phyloP scores from a whole-genome alignment of 1,140 invertebrate species.

The Epicauta chinensis region DNA sequence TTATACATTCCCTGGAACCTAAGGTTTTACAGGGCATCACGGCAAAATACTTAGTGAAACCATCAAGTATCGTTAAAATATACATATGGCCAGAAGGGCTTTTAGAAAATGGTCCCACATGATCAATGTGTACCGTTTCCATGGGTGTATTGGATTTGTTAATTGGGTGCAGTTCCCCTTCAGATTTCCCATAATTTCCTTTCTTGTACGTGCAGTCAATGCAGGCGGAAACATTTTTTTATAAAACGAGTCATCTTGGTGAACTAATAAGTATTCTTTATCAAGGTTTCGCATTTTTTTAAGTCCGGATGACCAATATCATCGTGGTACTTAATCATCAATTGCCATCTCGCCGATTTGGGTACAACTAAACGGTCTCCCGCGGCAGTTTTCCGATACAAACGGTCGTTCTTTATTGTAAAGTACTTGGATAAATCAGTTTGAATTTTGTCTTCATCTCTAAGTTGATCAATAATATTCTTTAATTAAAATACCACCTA shows the following conservation, averaged over 20 bases:
- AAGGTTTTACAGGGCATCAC: constrained; percentile 5
- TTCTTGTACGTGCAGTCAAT: constrained; percentile 33
- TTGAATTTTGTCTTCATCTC: too few relatives aligned
- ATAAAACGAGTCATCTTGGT: constrained; percentile 19
- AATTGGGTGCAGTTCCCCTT: constrained; percentile 19
- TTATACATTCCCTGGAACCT: constrained; percentile 1
- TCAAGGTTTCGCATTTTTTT: constrained; percentile 11
- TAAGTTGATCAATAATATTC: too few relatives aligned
- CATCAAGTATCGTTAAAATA: constrained; percentile 38
- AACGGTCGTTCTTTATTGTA: too few relatives aligned
- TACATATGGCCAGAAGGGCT: constrained; percentile 25
- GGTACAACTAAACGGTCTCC: too few relatives aligned
- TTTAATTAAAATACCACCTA: constrained; percentile 27
- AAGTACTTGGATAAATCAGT: too few relatives aligned
- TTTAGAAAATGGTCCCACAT: constrained; percentile 29
- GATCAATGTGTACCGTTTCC: constrained; percentile 31
- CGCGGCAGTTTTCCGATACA: too few relatives aligned
- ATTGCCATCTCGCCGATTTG: too few relatives aligned
- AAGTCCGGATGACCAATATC: constrained; percentile 29
- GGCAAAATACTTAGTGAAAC: constrained; percentile 35
- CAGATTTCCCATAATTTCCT: constrained; percentile 20
- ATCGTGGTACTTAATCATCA: constrained; percentile 28
- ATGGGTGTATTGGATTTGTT: constrained; percentile 17
- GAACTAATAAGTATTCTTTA: constrained; percentile 25
- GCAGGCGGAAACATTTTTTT: constrained; percentile 30